Evolutionary conservation across 2,797 vertebrate genomes (phyloP), one percentile per base, ranked within the genome.

Genomic region (Rallus crepitans): DNA sequence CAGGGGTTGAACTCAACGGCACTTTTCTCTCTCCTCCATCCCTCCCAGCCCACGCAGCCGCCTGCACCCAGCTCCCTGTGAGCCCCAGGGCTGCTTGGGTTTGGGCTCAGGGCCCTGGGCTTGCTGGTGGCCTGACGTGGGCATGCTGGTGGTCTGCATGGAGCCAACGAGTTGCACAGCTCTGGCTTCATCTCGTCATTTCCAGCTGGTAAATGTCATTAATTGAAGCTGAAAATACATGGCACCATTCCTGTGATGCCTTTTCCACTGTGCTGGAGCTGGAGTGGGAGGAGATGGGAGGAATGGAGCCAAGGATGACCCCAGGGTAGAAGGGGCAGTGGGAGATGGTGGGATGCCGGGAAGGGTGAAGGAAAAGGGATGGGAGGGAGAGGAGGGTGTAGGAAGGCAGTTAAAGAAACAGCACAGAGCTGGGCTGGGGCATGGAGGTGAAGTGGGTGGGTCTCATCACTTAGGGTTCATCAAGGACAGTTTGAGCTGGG

Each of bases 291-390:
- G 19, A 15, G 33, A 8, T 12, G 48, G 66, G 45, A 27, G 16
- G 61, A 27, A 86, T 30, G n/a, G 17, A 17, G 33, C 8, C 16
- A 6, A 20, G 45, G 50, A 20, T 40, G 52, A 56, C 17, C 25
- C 42, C 45, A 1, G 0, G 3, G 37, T 17, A 50, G 56, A 8
- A n/a, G 35, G 5, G 9, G 14, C 0, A 2, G 40, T 2, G 15
- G 75, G 48, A 89, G n/a, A 28, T 2, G 40, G 30, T 12, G 55
- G 84, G 55, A 27, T 64, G 59, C 20, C 0, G 1, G 52, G 42
- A 76, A 15, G 21, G 33, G 4, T 25, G 37, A 21, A 39, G 47
- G 35, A 42, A 35, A 66, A 15, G 31, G n/a, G 16, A 33, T 27
- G 20, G 33, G 53, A 27, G 10, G 33, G 23, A 69, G 35, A 35